These are phyloP conservation scores for Pampusana beccarii DNA, from an alignment of 2,113 vertebrate species.

Conservation along the genomic window DNA sequence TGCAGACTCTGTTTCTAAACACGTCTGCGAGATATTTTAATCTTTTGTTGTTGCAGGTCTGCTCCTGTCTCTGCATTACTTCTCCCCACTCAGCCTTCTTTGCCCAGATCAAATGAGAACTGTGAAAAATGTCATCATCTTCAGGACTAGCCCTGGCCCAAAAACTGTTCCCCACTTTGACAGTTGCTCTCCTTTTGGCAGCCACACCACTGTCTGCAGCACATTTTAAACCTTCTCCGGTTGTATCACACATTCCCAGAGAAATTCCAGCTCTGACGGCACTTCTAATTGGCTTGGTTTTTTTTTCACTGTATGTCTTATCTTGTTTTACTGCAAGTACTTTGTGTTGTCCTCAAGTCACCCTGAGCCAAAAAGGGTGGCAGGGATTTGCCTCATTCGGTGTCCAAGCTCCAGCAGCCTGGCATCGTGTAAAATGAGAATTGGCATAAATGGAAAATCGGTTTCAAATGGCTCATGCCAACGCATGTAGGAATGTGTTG, in stretches of 20 bases:
- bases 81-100: neutral
- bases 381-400: conserved; percentile 30
- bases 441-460: conserved; percentile 41
- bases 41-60: neutral
- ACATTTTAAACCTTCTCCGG: conserved; percentile 10
- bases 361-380: conserved; percentile 19
- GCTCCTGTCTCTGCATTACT: neutral
- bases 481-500: neutral
- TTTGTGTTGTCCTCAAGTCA: conserved; percentile 50
- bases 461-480: conserved; percentile 35
- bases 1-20: conserved; percentile 14
- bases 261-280: neutral
- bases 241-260: conserved; percentile 30
- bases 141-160: neutral
- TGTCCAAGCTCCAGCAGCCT: conserved; percentile 5
- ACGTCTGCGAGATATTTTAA: neutral
- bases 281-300: neutral
- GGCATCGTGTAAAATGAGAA: conserved; percentile 41
- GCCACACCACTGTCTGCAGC: neutral
- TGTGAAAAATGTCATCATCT: neutral
- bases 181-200: conserved; percentile 38
- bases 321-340: conserved; percentile 21
- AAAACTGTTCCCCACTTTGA: neutral
- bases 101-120: conserved; percentile 12
- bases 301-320: conserved; percentile 26